Conservation (phyloP, 2,797 vertebrate species). For the Poecilia wingei region DNA sequence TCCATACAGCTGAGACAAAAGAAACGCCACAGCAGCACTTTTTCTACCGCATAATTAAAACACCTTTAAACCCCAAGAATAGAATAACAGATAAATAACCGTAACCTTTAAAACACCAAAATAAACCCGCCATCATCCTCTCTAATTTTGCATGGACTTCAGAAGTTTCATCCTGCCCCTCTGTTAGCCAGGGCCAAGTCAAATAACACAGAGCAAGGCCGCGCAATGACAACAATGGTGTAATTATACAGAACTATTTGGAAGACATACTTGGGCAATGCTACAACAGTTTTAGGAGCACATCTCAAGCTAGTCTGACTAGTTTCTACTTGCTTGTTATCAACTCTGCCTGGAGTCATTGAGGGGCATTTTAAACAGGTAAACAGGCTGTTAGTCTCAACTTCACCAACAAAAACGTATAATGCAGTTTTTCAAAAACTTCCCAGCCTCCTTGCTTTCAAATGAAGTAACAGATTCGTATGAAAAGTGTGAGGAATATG, state of each 20-base stretch:
- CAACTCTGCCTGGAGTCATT: neutral
- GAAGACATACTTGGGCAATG: neutral
- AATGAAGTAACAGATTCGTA: neutral
- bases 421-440: neutral
- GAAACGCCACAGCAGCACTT: neutral
- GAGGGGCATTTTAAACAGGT: neutral
- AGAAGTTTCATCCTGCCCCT: conserved; percentile 1
- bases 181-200: conserved; percentile 4
- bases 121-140: neutral
- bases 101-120: neutral
- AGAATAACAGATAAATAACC: neutral
- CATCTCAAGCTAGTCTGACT: neutral
- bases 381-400: neutral
- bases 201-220: conserved; percentile 38
- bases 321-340: neutral
- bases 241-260: conserved; percentile 16
- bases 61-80: neutral
- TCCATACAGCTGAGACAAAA: neutral
- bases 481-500: neutral
- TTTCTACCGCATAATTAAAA: neutral
- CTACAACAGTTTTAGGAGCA: neutral
- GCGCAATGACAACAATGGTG: conserved; percentile 10
- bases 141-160: neutral
- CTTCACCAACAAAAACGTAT: neutral
- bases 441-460: neutral